Evolutionary conservation across 2,888 invertebrate genomes (phyloP).

Genomic region (Mythimna impura): DNA sequence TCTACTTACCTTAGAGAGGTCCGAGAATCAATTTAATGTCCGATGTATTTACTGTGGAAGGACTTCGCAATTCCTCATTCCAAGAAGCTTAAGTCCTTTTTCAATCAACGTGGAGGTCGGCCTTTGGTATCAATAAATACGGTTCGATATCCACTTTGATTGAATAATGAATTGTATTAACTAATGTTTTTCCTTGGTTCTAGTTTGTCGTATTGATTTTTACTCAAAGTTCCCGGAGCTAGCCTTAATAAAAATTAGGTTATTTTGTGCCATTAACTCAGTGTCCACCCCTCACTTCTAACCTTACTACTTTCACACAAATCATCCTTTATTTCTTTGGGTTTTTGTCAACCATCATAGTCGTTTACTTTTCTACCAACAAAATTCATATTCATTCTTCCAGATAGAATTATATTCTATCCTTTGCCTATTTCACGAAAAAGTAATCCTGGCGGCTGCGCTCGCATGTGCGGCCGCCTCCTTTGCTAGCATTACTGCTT

Average conservation of each 20-base stretch:
- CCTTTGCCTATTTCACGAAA: too few species aligned
- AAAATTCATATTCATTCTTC: too few species aligned
- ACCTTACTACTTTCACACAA: too few species aligned
- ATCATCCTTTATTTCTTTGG: too few species aligned
- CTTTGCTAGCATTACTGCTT: too few species aligned
- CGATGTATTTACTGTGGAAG: slow-evolving; percentile 4
- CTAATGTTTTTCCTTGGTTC: slow-evolving; percentile 1
- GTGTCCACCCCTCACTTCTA: too few species aligned
- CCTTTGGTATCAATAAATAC: slow-evolving; percentile 14
- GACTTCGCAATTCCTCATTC: neutral
- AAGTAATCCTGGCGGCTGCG: too few species aligned
- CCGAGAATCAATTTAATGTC: neutral
- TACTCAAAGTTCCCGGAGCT: neutral
- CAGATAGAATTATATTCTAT: too few species aligned
- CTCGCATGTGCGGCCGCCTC: too few species aligned
- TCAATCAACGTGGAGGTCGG: slow-evolving; percentile 22
- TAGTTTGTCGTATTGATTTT: slow-evolving; percentile 3
- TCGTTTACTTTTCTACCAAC: too few species aligned
- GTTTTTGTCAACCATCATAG: too few species aligned
- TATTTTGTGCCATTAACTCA: neutral
- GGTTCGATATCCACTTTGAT: slow-evolving; percentile 2
- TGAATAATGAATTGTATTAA: slow-evolving; percentile 30
- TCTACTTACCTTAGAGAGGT: neutral
- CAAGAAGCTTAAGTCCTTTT: neutral
- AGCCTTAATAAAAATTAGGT: neutral